A percentile compares a stretch with the other conserved stretches of the same genome.
phyloP scores from a whole-genome alignment of 2,888 invertebrate genomes.

The Lissonota sp. region DNA sequence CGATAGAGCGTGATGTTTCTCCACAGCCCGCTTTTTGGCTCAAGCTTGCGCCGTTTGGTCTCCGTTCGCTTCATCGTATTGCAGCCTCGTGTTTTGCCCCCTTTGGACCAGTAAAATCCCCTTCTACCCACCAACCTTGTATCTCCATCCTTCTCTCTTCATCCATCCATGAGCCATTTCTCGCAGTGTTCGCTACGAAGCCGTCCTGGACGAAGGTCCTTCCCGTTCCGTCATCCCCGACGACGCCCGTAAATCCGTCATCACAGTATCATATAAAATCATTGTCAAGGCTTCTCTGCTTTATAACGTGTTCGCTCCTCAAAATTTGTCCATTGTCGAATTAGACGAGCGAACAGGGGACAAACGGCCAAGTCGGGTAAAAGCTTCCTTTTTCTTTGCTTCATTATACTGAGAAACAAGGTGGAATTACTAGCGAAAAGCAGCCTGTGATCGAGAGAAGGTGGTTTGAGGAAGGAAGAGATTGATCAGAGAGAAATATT shows the following conservation, averaged over 20 bases:
- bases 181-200: conserved; percentile 83
- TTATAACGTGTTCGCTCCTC: too few species aligned
- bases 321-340: too few species aligned
- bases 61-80: conserved; percentile 34
- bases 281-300: too few species aligned
- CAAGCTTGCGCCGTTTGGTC: conserved; percentile 79
- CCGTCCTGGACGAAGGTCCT: conserved; percentile 84
- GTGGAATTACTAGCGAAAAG: too few species aligned
- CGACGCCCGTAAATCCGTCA: conserved; percentile 25
- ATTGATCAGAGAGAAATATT: conserved; percentile 26
- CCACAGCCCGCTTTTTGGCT: conserved; percentile 69
- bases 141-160: conserved; percentile 66
- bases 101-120: conserved; percentile 38
- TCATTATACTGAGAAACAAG: too few species aligned
- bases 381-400: too few species aligned
- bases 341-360: too few species aligned
- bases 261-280: not conserved
- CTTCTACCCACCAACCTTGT: conserved; percentile 8
- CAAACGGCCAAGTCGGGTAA: too few species aligned
- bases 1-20: not conserved
- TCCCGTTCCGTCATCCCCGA: conserved; percentile 68
- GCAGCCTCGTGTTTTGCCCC: conserved; percentile 62
- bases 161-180: conserved; percentile 62
- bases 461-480: conserved; percentile 2
- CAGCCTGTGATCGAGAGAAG: too few species aligned